Percentiles rank a stretch among this genome's conserved stretches.
Conservation (phyloP, 2,797 vertebrate genomes). For the Ceyx erithaca region DNA sequence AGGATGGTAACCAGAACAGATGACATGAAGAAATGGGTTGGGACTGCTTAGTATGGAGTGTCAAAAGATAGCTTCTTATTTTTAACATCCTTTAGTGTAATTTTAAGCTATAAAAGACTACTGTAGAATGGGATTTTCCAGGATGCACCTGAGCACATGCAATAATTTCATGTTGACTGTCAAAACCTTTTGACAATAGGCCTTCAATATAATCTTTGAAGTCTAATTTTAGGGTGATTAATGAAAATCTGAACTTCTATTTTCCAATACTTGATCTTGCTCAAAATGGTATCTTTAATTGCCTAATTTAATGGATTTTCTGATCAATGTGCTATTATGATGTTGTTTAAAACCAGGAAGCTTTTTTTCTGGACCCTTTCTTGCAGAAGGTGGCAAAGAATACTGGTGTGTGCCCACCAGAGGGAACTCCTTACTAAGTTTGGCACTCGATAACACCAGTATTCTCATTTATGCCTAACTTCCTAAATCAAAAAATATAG, state of each 20-base stretch:
- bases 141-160: background rate
- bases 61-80: background rate
- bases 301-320: background rate
- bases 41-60: background rate
- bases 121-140: background rate
- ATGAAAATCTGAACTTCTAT: background rate
- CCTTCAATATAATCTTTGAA: background rate
- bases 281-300: background rate
- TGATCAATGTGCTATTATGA: background rate
- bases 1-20: background rate
- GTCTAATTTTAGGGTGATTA: background rate
- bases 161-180: background rate
- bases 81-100: background rate
- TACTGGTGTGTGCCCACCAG: background rate
- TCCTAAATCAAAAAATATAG: background rate
- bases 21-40: background rate
- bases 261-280: background rate
- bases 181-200: background rate
- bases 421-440: background rate
- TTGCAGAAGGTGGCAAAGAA: background rate
- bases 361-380: background rate
- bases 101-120: background rate
- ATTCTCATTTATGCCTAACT: background rate
- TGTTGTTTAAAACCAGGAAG: background rate
- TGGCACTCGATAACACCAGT: background rate